These are phyloP conservation scores for Magallana gigas DNA, from an alignment of 1,140 invertebrate genomes.

Conservation along the genomic window DNA sequence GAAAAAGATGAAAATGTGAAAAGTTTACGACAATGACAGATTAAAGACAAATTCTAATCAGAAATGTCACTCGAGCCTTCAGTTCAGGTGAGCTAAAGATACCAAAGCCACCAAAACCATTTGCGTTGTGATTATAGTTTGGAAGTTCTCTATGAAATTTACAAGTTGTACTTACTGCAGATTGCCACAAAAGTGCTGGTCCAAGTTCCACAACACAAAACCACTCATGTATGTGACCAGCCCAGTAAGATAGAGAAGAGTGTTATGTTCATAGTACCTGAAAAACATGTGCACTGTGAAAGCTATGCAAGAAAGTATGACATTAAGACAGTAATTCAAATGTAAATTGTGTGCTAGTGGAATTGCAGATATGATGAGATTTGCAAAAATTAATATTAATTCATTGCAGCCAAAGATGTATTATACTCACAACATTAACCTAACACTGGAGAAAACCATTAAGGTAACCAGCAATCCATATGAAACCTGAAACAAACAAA, in stretches of 20 bases:
- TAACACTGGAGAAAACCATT: constrained; percentile 67
- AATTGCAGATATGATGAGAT: too few species aligned
- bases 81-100: too few species aligned
- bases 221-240: constrained; percentile 74
- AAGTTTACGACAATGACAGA: too few species aligned
- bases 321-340: too few species aligned
- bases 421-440: constrained; percentile 68
- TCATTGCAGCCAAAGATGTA: background rate
- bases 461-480: constrained; percentile 75
- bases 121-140: too few species aligned
- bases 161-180: constrained; percentile 70
- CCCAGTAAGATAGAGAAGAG: constrained; percentile 66
- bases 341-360: too few species aligned
- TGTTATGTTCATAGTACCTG: constrained; percentile 56
- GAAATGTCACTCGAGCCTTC: too few species aligned
- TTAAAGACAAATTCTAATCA: too few species aligned
- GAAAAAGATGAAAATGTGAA: too few species aligned
- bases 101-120: too few species aligned
- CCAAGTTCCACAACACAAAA: constrained; percentile 79
- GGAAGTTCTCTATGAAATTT: background rate
- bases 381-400: background rate
- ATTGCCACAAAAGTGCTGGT: constrained; percentile 77
- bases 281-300: background rate
- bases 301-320: too few species aligned
- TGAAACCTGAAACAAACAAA: constrained; percentile 60